These are phyloP conservation scores for Megathymus violae DNA, from an alignment of 1,140 invertebrate genomes.

Conservation along the genomic window DNA sequence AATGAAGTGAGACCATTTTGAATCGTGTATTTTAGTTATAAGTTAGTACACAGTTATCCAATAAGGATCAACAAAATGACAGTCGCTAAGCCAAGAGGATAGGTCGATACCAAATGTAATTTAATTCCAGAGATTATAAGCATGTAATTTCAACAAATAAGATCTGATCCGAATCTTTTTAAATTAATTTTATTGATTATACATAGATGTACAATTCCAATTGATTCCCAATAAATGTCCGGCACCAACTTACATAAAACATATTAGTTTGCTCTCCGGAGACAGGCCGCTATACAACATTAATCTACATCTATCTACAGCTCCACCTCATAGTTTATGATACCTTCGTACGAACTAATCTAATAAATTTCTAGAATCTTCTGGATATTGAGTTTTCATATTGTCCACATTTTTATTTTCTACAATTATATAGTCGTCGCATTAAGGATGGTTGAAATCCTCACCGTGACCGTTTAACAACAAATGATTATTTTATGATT, in stretches of 20 bases:
- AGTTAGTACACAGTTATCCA: slow-evolving; percentile 25
- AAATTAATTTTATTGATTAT: too few species aligned
- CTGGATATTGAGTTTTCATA: too few species aligned
- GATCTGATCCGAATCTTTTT: too few species aligned
- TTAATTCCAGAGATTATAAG: slow-evolving; percentile 3
- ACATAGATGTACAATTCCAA: neutral
- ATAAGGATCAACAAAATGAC: slow-evolving; percentile 20
- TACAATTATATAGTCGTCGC: too few species aligned
- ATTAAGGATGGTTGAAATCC: too few species aligned
- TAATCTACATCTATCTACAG: neutral
- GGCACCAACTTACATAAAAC: neutral
- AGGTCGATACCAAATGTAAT: slow-evolving; percentile 12
- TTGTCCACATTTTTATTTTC: too few species aligned
- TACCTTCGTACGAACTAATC: too few species aligned
- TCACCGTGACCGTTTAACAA: too few species aligned
- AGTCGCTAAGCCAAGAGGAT: slow-evolving; percentile 26
- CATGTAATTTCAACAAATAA: neutral
- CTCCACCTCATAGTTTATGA: too few species aligned
- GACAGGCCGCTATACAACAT: neutral
- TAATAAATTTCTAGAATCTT: too few species aligned
- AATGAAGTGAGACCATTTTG: slow-evolving; percentile 13
- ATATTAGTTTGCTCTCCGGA: neutral
- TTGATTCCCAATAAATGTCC: neutral
- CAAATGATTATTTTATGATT: too few species aligned
- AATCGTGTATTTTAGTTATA: slow-evolving; percentile 20